A percentile compares a stretch with the other conserved stretches of the same genome.
Conservation (phyloP, 2,888 invertebrate species). For the Willowsia nigromaculata region DNA sequence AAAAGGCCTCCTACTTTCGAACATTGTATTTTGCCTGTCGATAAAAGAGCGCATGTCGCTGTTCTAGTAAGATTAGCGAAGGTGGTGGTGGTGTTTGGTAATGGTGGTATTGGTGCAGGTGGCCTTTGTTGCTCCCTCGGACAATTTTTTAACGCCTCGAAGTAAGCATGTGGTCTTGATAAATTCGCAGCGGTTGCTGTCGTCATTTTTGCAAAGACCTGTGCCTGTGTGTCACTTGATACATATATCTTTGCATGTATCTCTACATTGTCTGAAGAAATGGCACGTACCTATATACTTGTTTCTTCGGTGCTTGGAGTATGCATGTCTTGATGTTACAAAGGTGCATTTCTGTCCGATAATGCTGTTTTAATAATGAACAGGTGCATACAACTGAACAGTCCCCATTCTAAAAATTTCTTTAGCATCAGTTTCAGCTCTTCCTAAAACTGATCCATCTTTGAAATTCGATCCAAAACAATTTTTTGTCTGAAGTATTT, state of each 20-base stretch:
- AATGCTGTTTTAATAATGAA: neutral
- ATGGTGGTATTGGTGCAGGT: no score
- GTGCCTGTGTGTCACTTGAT: conserved; percentile 46
- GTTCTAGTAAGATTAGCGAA: neutral
- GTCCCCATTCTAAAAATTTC: no score
- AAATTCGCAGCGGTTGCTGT: conserved; percentile 53
- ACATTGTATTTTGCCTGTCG: conserved; percentile 40
- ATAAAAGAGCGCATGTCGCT: neutral
- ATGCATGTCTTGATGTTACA: neutral
- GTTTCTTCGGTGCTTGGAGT: no score
- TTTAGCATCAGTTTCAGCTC: no score
- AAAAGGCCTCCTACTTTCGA: conserved; percentile 32
- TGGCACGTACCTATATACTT: neutral
- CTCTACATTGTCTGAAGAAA: conserved; percentile 7
- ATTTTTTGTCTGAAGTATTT: neutral
- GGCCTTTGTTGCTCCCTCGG: conserved; percentile 39
- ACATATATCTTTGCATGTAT: conserved; percentile 21
- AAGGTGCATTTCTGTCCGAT: neutral
- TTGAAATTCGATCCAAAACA: neutral
- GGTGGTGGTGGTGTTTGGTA: conserved; percentile 7
- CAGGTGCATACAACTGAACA: neutral
- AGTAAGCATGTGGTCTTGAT: conserved; percentile 49
- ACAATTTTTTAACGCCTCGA: conserved; percentile 46
- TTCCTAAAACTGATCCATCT: no score
- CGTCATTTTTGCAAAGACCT: conserved; percentile 59